Evolutionary conservation across 2,797 vertebrate genomes (phyloP), one percentile per base, ranked within the genome.

Genomic region (Lateolabrax maculatus): DNA sequence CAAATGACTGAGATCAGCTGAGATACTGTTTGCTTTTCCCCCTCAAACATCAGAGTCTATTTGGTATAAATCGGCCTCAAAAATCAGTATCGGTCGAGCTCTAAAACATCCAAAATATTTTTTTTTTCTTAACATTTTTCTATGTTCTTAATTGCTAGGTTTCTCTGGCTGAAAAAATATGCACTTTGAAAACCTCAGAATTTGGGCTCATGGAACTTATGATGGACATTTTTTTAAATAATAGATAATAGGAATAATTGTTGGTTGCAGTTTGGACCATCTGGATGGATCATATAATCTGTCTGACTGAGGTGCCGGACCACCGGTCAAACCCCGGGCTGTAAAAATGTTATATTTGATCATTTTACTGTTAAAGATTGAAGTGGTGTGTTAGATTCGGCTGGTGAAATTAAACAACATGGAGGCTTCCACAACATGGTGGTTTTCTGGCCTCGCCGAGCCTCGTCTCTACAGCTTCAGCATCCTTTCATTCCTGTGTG

Each of bases 371-470:
- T 9, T 7, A 1, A 3, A 7, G 9, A 3, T 1, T 41, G 3
- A 71, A 34, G 7, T 6, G 60, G 7, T 63, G 73, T 53, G 64
- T 83, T 70, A 65, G 64, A 29, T 65, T 62, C 51, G 68, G 55
- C 83, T 41, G 80, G 61, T 77, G 63, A 52, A 46, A 19, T 79
- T 65, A 70, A 62, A 84, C 79, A 90, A 90, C 87, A 90, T 89
- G 83, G 84, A 86, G 84, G 87, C 75, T 81, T 57, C 75, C 68
- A 84, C 88, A 92, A 83, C 87, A 88, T 90, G 87, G 87, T 77
- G 81, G 87, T 79, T 81, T 64, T 55, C 21, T 52, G 57, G 34
- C 63, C 56, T 71, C 55, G 31, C 52, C 9, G 52, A 55, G 25
- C 63, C 43, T 68, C 72, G 37, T 51, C 56, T 81, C 48, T 27